phyloP scores from a whole-genome alignment of 2,888 invertebrate genomes.

The Seira sanloemensis region DNA sequence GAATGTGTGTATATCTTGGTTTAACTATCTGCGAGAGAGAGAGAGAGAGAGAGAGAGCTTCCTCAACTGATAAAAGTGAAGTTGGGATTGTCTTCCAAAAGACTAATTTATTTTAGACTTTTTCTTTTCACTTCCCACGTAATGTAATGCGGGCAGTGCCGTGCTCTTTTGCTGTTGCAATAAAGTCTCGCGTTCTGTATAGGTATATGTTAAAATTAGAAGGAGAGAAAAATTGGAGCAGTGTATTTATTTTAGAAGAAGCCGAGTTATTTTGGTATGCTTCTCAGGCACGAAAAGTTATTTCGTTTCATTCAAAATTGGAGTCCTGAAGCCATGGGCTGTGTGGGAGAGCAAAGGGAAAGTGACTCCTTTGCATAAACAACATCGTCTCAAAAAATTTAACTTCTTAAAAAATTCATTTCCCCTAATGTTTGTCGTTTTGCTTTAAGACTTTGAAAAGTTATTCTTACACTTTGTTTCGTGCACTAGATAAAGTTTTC shows the following conservation, averaged over 20 bases:
- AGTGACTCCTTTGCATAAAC: neutral
- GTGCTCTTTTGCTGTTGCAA: no score
- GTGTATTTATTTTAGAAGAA: neutral
- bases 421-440: neutral
- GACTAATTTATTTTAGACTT: no score
- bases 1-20: no score
- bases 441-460: neutral
- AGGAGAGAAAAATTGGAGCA: neutral
- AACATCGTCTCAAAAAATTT: neutral
- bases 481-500: neutral
- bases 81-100: no score
- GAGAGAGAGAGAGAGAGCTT: no score
- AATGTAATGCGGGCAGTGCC: no score
- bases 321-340: neutral
- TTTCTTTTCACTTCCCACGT: no score
- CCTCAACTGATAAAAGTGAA: no score
- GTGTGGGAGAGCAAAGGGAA: neutral
- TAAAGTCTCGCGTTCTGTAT: no score
- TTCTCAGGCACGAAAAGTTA: neutral
- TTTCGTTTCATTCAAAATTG: neutral
- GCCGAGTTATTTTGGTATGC: neutral
- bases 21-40: no score
- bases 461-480: neutral
- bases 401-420: neutral
- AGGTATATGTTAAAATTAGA: no score